These are phyloP conservation scores for Burhinus oedicnemus DNA, from an alignment of 2,113 vertebrate genomes.

Conservation along the genomic window DNA sequence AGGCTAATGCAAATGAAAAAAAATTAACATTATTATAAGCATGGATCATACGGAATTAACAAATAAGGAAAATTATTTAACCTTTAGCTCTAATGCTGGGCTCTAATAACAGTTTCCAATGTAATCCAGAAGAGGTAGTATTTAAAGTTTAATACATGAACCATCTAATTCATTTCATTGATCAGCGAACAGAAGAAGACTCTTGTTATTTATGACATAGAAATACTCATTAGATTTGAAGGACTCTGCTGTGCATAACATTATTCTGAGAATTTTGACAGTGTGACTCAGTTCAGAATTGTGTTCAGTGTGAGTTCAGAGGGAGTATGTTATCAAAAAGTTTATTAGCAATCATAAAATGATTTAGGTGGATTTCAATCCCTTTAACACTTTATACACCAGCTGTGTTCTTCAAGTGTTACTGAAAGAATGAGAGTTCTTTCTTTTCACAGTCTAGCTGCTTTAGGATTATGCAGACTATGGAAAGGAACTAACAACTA, in stretches of 20 bases:
- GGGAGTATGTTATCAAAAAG: background rate
- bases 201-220: background rate
- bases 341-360: background rate
- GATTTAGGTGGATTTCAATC: background rate
- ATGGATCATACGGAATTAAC: background rate
- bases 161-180: conserved; percentile 24
- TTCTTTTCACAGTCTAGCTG: background rate
- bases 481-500: background rate
- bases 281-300: background rate
- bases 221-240: background rate
- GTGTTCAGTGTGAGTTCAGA: background rate
- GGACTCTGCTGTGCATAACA: background rate
- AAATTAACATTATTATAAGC: background rate
- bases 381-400: background rate
- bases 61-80: background rate
- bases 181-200: background rate
- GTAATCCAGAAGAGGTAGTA: background rate
- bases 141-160: background rate
- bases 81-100: background rate
- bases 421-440: background rate
- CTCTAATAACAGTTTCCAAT: background rate
- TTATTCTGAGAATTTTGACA: background rate
- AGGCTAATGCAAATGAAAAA: background rate
- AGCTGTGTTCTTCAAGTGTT: background rate
- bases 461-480: background rate